A percentile compares a stretch with the other conserved stretches of the same genome.
Evolutionary conservation across 2,888 invertebrate genomes (phyloP).

Genomic region (Scaptomyza polygonia): DNA sequence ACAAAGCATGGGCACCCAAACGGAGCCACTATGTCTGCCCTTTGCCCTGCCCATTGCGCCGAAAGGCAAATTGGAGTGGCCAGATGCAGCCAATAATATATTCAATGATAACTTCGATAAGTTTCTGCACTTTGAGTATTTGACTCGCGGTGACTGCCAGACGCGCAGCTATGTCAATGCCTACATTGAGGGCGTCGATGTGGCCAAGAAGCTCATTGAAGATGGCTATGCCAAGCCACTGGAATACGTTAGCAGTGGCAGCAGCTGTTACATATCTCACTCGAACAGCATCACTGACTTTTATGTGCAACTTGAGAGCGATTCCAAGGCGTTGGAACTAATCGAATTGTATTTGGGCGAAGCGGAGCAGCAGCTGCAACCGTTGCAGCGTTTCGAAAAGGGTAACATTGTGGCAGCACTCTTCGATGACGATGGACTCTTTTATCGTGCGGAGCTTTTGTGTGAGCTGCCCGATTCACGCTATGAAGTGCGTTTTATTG

Average conservation of each 20-base stretch:
- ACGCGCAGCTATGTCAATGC: conserved; percentile 87
- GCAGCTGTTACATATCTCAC: conserved; percentile 90
- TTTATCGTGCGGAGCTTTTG: conserved; percentile 89
- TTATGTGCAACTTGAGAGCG: conserved; percentile 91
- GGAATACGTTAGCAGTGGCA: conserved; percentile 85
- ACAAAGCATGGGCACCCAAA: conserved; percentile 83
- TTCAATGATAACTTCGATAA: conserved; percentile 85
- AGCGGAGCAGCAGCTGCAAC: conserved; percentile 86
- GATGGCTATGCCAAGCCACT: conserved; percentile 86
- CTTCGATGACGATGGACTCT: conserved; percentile 87
- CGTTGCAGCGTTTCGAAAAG: conserved; percentile 82
- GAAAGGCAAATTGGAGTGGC: conserved; percentile 87
- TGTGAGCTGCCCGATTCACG: conserved; percentile 85
- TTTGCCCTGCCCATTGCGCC: conserved; percentile 89
- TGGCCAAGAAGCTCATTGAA: conserved; percentile 87
- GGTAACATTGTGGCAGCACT: conserved; percentile 88
- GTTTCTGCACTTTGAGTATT: conserved; percentile 82
- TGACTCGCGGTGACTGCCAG: conserved; percentile 76
- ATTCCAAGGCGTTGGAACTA: conserved; percentile 86
- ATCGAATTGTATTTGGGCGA: conserved; percentile 86
- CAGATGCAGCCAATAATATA: conserved; percentile 87
- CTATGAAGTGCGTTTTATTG: conserved; percentile 88
- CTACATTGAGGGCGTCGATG: conserved; percentile 86
- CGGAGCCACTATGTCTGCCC: conserved; percentile 87
- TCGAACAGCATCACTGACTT: conserved; percentile 90